A percentile compares a stretch with the other conserved stretches of the same genome.
phyloP scores from a whole-genome alignment of 2,888 invertebrate genomes.

The Gisinianus flammeolus region DNA sequence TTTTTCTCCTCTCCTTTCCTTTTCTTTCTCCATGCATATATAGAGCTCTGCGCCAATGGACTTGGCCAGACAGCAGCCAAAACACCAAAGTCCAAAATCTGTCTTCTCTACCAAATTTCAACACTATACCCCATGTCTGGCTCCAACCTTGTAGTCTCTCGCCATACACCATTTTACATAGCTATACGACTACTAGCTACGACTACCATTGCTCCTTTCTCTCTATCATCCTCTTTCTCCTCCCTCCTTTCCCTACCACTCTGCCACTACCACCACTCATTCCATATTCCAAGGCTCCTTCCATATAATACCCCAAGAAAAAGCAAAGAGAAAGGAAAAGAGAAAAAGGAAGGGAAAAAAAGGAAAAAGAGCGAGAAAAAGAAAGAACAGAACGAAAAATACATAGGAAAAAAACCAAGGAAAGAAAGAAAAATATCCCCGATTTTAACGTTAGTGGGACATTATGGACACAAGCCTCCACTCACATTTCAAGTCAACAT shows the following conservation, averaged over 20 bases:
- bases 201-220: not conserved
- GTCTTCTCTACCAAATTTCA: slow-evolving; percentile 9
- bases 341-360: not conserved
- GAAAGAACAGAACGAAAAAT: too few species aligned
- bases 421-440: not conserved
- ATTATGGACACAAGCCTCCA: not conserved
- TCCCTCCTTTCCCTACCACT: not conserved
- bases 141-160: slow-evolving; percentile 18
- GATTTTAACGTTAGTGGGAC: not conserved
- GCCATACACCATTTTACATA: slow-evolving; percentile 24
- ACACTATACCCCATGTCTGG: slow-evolving; percentile 5
- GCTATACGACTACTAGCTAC: not conserved
- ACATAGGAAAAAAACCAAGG: not conserved
- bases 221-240: not conserved
- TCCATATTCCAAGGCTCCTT: slow-evolving; percentile 12
- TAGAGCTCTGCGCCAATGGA: slow-evolving; percentile 29
- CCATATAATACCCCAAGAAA: not conserved
- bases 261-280: slow-evolving; percentile 11
- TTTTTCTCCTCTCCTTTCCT: not conserved
- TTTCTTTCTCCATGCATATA: not conserved
- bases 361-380: not conserved
- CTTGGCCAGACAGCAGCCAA: slow-evolving; percentile 31
- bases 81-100: slow-evolving; percentile 34
- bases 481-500: slow-evolving; percentile 10
- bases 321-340: not conserved